Evolutionary conservation across 2,113 vertebrate genomes (phyloP).

Genomic region (Sceloporus tristichus): DNA sequence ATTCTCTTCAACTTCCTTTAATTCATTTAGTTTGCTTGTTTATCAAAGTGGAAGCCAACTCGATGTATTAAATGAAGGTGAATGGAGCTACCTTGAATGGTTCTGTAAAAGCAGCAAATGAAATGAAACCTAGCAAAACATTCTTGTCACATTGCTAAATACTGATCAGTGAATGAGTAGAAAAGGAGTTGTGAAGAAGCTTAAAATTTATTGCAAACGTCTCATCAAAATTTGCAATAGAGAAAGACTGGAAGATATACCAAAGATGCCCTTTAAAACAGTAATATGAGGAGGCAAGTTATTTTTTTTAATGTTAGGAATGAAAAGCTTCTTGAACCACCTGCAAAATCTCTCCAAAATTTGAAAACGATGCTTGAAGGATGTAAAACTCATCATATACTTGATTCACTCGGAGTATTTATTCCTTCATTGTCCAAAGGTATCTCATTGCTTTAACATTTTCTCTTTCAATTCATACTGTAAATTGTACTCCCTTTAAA

Average conservation of each 20-base stretch:
- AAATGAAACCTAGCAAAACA: constrained; percentile 35
- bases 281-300: neutral
- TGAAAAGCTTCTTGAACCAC: constrained; percentile 26
- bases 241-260: neutral
- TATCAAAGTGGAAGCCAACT: constrained; percentile 26
- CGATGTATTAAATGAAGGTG: constrained; percentile 32
- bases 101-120: constrained; percentile 21
- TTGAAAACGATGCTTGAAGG: constrained; percentile 21
- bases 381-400: neutral
- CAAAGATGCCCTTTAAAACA: constrained; percentile 2
- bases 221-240: constrained; percentile 2
- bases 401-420: constrained; percentile 5
- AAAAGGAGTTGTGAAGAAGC: neutral
- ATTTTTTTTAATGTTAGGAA: neutral
- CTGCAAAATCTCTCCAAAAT: constrained; percentile 29
- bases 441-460: neutral
- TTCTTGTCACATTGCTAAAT: constrained; percentile 17
- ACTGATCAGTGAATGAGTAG: constrained; percentile 15
- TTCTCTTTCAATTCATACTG: constrained; percentile 23
- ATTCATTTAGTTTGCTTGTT: constrained; percentile 41
- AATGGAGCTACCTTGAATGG: constrained; percentile 26
- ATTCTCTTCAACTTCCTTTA: constrained; percentile 37
- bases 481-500: constrained; percentile 37
- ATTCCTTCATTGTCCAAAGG: constrained; percentile 18
- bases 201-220: constrained; percentile 15